Base-by-base conservation (phyloP, 2,797 vertebrate genomes). In the Percopsis omiscomaycus region DNA sequence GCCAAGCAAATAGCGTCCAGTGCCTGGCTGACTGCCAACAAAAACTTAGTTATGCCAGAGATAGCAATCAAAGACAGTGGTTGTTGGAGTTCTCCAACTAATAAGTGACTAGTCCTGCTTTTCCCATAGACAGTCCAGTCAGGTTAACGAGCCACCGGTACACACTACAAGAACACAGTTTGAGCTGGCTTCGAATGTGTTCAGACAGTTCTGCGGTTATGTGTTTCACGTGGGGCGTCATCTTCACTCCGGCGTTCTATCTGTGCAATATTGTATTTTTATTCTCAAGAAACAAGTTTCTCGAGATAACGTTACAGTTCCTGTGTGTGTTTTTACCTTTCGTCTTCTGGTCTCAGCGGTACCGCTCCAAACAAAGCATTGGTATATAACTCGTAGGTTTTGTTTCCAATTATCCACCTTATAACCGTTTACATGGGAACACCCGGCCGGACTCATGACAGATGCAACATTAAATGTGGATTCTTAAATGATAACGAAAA, bases 361-460 rank as follows among this genome's bases (percentile, higher is more conserved):
- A 71, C 95, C 96, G 89, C 94, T 96, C 96, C 96, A 98, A 84
- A 98, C 96, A 95, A 98, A 98, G 92, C 96, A 96, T 89, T 98
- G 96, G 92, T 98, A 98, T 82, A 98, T 97, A 82, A 96, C 95
- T 80, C 96, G 93, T 77, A 98, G 94, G 79, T 97, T 98, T 93
- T 97, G 96, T 92, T 95, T 96, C 96, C 96, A 98, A 89, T 98
- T 97, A 81, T 98, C 96, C 95, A 96, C 96, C 92, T 98, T 98
- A 93, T 96, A 98, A 87, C 93, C 94, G 93, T 94, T 95, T 94
- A 98, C 94, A 94, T 98, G 96, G 92, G 95, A 94, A 90, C 96
- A 98, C 90, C 96, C 96, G 91, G 95, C 92, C 90, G 96, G 96
- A 94, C 95, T 94, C 94, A 96, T 95, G 91, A 95, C 94, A 94